Conservation (phyloP, 2,113 vertebrate genomes). For the Catharus bicknelli region DNA sequence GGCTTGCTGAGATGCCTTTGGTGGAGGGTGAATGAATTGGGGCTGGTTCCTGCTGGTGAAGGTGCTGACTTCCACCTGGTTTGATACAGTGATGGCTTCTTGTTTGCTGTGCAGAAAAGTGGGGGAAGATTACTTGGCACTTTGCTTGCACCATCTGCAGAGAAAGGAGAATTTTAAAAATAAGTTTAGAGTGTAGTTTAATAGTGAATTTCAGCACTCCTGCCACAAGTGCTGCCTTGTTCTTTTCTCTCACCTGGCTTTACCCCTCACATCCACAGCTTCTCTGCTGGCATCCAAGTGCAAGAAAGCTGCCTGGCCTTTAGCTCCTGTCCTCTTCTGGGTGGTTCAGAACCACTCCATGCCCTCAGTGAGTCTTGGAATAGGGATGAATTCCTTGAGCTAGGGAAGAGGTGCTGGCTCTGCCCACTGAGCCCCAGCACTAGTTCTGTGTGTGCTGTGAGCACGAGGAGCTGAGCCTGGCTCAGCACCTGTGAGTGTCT, state of each 20-base stretch:
- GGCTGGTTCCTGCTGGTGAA: background rate
- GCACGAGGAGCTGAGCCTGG: background rate
- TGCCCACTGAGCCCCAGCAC: background rate
- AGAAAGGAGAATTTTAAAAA: background rate
- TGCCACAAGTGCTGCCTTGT: background rate
- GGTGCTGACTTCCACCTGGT: background rate
- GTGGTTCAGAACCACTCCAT: background rate
- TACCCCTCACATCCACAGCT: background rate
- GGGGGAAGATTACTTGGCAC: background rate
- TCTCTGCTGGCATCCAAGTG: background rate
- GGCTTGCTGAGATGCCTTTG: background rate
- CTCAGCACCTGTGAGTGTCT: background rate
- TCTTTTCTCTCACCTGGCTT: background rate
- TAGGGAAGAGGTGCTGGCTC: background rate
- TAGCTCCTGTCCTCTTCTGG: background rate
- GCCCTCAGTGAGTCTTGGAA: background rate
- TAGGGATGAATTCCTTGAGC: background rate
- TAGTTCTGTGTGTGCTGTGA: accelerated
- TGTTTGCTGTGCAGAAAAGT: background rate
- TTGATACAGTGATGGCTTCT: background rate
- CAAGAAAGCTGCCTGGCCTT: background rate
- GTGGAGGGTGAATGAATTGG: background rate
- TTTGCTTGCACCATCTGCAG: background rate
- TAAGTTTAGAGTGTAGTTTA: background rate
- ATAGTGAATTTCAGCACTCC: background rate